Percentiles rank a stretch among this genome's conserved stretches.
These are phyloP conservation scores for Eupsilia transversa DNA, from an alignment of 2,888 invertebrate species.

Conservation along the genomic window DNA sequence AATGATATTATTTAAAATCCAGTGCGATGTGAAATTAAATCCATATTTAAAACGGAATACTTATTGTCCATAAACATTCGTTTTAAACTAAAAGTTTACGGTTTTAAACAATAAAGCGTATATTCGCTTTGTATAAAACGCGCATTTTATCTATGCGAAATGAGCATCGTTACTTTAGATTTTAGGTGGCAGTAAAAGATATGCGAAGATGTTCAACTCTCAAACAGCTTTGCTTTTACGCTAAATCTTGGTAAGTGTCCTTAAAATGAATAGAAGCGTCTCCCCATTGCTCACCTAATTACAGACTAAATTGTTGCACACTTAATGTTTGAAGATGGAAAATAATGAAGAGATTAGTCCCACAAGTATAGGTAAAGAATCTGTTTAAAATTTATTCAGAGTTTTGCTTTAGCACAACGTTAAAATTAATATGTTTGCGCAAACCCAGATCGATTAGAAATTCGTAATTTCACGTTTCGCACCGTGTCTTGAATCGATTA, in stretches of 20 bases:
- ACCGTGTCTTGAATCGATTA: conserved; percentile 81
- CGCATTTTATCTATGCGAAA: conserved; percentile 62
- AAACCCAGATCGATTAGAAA: conserved; percentile 50
- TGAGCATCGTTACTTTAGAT: conserved; percentile 61
- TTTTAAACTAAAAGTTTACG: conserved; percentile 62
- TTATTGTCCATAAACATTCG: conserved; percentile 48
- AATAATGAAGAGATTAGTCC: conserved; percentile 18
- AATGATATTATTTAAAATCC: conserved; percentile 57
- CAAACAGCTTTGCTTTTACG: conserved; percentile 57
- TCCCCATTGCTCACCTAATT: conserved; percentile 52
- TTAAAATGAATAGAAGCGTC: conserved; percentile 50
- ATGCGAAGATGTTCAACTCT: conserved; percentile 55
- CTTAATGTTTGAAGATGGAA: conserved; percentile 30
- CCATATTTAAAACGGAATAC: conserved; percentile 51
- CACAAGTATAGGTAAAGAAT: conserved; percentile 6
- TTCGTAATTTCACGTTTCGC: conserved; percentile 62
- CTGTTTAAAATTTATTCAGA: neutral
- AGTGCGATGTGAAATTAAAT: conserved; percentile 43
- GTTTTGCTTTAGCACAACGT: neutral
- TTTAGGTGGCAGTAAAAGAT: conserved; percentile 65
- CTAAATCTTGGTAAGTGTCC: conserved; percentile 57
- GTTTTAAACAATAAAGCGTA: conserved; percentile 60
- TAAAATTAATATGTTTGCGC: conserved; percentile 39
- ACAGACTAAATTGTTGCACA: conserved; percentile 44
- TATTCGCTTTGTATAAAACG: conserved; percentile 59